Percentiles rank a stretch among this genome's conserved stretches.
Evolutionary conservation across 1,140 invertebrate genomes (phyloP).

Genomic region (Argopecten irradians): DNA sequence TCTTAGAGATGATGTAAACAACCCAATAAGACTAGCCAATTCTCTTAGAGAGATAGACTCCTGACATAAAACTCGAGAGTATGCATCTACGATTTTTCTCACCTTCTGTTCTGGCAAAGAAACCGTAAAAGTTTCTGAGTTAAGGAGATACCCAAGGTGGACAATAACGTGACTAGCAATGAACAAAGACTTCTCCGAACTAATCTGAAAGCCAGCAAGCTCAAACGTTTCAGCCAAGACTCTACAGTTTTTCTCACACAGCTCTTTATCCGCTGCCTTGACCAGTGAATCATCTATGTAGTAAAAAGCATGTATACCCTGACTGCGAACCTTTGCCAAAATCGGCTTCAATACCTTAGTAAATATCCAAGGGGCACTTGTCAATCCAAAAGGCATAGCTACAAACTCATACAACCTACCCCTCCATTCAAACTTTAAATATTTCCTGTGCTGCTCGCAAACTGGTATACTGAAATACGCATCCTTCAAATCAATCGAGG

Average conservation of each 20-base stretch:
- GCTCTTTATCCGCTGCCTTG: background rate
- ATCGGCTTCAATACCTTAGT: background rate
- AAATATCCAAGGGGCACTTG: background rate
- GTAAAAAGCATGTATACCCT: background rate
- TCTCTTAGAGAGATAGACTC: background rate
- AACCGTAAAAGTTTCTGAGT: background rate
- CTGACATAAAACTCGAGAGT: background rate
- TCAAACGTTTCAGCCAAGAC: background rate
- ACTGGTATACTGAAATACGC: constrained; percentile 31
- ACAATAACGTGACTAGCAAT: background rate
- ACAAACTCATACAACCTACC: background rate
- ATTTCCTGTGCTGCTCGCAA: constrained; percentile 24
- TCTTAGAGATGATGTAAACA: background rate
- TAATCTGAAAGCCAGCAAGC: no score
- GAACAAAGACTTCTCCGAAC: no score
- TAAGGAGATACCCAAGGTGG: background rate
- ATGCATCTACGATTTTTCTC: background rate
- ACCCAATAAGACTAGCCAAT: background rate
- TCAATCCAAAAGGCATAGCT: background rate
- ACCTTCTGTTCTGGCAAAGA: background rate
- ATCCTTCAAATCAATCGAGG: constrained; percentile 32
- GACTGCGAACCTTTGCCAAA: background rate
- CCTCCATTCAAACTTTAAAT: constrained; percentile 31
- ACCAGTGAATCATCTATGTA: background rate
- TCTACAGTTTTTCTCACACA: background rate